Conservation (phyloP, 1,140 invertebrate genomes). For the Anoplolepis gracilipes region DNA sequence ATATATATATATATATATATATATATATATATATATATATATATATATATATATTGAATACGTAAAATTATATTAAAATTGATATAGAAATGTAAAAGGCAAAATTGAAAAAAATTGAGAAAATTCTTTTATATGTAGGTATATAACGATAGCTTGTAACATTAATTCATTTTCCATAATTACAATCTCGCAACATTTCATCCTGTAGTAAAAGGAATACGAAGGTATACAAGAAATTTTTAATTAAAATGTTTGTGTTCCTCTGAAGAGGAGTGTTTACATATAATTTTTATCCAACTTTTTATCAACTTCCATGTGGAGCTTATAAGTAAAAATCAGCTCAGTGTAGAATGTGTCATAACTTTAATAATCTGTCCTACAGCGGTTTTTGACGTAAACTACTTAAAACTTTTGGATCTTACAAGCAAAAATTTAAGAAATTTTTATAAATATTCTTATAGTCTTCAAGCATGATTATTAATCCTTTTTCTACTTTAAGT, state of each 20-base stretch:
- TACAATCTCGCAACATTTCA: not conserved
- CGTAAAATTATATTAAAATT: not conserved
- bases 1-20: not conserved
- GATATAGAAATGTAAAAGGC: not conserved
- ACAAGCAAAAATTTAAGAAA: slow-evolving; percentile 15
- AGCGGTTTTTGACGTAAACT: slow-evolving; percentile 15
- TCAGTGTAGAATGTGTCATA: slow-evolving; percentile 24
- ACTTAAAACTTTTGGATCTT: slow-evolving; percentile 32
- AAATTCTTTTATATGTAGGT: not conserved
- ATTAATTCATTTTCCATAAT: not conserved
- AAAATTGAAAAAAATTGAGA: not conserved
- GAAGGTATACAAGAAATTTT: slow-evolving; percentile 19
- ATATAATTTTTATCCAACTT: slow-evolving; percentile 9
- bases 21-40: not conserved
- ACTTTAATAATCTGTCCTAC: slow-evolving; percentile 42
- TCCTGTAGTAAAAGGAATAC: not conserved
- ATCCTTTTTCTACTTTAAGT: not conserved
- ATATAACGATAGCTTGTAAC: not conserved
- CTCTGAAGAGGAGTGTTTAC: not conserved
- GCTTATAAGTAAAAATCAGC: slow-evolving; percentile 36
- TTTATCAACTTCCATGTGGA: slow-evolving; percentile 18
- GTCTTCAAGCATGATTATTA: not conserved
- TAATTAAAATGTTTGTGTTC: slow-evolving; percentile 43
- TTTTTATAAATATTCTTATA: slow-evolving; percentile 44
- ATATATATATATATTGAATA: not conserved